Conservation (phyloP, 1,140 invertebrate species). For the Drosophila rhopaloa region DNA sequence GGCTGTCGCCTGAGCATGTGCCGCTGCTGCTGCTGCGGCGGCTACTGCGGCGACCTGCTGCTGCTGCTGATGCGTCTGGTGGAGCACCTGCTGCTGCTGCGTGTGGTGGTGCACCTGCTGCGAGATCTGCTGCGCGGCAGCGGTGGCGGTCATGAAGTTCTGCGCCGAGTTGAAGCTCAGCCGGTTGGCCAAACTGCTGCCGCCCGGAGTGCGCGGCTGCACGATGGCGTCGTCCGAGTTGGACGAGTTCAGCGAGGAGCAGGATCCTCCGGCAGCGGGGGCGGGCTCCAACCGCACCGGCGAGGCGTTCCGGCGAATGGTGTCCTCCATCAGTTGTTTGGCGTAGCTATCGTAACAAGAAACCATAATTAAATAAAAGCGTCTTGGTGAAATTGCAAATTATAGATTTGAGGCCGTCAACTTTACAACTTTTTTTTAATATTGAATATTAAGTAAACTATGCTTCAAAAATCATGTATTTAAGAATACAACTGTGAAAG, state of each 20-base stretch:
- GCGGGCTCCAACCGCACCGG: slow-evolving; percentile 90
- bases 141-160: slow-evolving; percentile 81
- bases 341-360: slow-evolving; percentile 88
- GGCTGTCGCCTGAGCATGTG: slow-evolving; percentile 71
- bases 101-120: slow-evolving; percentile 53
- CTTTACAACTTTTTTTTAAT: no score
- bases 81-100: slow-evolving; percentile 57
- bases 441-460: no score
- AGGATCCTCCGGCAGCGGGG: slow-evolving; percentile 84
- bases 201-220: slow-evolving; percentile 68
- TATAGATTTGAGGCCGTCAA: background rate
- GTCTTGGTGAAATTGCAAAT: background rate
- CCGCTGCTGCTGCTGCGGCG: slow-evolving; percentile 69
- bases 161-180: slow-evolving; percentile 83
- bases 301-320: slow-evolving; percentile 95
- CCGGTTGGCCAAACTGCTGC: slow-evolving; percentile 78
- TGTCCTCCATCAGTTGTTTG: slow-evolving; percentile 95
- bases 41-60: slow-evolving; percentile 63
- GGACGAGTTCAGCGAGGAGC: slow-evolving; percentile 90
- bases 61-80: slow-evolving; percentile 57
- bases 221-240: slow-evolving; percentile 89
- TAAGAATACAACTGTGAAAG: background rate
- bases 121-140: slow-evolving; percentile 80
- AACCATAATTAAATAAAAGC: slow-evolving; percentile 1
- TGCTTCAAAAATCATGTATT: no score